These are phyloP conservation scores for Amphiprion ocellaris DNA, from an alignment of 2,113 vertebrate genomes.

Conservation along the genomic window DNA sequence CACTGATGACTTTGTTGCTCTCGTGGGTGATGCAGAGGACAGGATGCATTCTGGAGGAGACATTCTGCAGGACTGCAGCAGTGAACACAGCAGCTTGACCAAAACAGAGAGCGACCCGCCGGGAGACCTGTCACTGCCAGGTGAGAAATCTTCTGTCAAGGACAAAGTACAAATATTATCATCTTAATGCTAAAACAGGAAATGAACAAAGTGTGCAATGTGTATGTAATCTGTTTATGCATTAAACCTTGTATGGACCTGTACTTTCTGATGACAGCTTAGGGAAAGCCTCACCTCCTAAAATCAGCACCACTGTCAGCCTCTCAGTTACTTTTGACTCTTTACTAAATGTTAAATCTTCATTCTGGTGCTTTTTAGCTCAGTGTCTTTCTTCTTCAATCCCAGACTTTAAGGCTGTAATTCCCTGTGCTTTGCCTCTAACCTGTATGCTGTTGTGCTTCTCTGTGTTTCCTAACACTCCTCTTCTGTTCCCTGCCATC, in stretches of 20 bases:
- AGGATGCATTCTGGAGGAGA: constrained; percentile 85
- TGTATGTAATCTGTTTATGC: too few species aligned
- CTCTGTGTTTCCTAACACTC: constrained; percentile 60
- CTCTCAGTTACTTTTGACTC: constrained; percentile 14
- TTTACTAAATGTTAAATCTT: constrained; percentile 5
- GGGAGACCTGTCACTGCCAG: constrained; percentile 88
- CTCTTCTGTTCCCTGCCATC: constrained; percentile 80
- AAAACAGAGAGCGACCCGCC: constrained; percentile 84
- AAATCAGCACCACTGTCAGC: background rate
- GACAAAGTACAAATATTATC: background rate
- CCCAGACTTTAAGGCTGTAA: constrained; percentile 37
- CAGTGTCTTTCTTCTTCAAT: constrained; percentile 41
- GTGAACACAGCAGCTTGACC: constrained; percentile 86
- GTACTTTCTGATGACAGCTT: background rate
- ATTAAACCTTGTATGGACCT: background rate
- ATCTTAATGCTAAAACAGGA: background rate
- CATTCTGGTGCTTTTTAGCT: constrained; percentile 21
- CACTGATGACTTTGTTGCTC: background rate
- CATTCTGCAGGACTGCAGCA: constrained; percentile 88
- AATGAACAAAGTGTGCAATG: background rate
- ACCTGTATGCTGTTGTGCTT: constrained; percentile 68
- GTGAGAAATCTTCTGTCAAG: constrained; percentile 66
- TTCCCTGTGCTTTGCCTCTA: constrained; percentile 65
- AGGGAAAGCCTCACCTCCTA: background rate
- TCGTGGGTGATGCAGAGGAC: constrained; percentile 80